These are phyloP conservation scores for Diadumene lineata DNA, from an alignment of 92 coral and sea anemone species.

Conservation along the genomic window DNA sequence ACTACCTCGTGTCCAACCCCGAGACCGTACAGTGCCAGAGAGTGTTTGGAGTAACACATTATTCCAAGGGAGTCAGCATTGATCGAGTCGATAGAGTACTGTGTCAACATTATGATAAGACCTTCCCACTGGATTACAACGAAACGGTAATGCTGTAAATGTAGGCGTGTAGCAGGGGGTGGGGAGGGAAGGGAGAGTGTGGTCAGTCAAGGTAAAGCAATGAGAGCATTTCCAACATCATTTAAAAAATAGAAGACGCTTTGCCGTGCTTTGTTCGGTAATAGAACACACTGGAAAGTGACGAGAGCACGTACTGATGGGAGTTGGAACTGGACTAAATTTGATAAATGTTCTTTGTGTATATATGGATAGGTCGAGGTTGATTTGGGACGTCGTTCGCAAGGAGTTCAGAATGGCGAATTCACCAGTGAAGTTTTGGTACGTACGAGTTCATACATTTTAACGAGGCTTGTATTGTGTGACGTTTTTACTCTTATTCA, in stretches of 20 bases:
- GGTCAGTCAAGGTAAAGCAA: too few species aligned
- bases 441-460: background rate
- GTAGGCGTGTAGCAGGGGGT: background rate
- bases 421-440: background rate
- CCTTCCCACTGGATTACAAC: conserved; percentile 59
- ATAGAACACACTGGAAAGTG: too few species aligned
- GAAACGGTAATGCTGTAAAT: conserved; percentile 57
- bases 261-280: too few species aligned
- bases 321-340: background rate
- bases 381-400: conserved; percentile 6
- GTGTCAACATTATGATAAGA: conserved; percentile 67
- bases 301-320: too few species aligned
- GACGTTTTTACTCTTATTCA: too few species aligned
- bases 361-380: conserved; percentile 5
- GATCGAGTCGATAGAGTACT: conserved; percentile 71
- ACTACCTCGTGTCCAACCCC: conserved; percentile 74
- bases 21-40: conserved; percentile 50
- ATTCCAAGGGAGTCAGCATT: conserved; percentile 25
- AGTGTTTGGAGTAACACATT: conserved; percentile 53
- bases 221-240: too few species aligned
- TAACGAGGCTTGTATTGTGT: too few species aligned
- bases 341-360: background rate
- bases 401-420: conserved; percentile 11
- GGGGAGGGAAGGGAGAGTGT: background rate
- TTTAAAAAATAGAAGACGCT: too few species aligned